Conservation (phyloP, 2,888 invertebrate species). For the Drosophila prostipennis region DNA sequence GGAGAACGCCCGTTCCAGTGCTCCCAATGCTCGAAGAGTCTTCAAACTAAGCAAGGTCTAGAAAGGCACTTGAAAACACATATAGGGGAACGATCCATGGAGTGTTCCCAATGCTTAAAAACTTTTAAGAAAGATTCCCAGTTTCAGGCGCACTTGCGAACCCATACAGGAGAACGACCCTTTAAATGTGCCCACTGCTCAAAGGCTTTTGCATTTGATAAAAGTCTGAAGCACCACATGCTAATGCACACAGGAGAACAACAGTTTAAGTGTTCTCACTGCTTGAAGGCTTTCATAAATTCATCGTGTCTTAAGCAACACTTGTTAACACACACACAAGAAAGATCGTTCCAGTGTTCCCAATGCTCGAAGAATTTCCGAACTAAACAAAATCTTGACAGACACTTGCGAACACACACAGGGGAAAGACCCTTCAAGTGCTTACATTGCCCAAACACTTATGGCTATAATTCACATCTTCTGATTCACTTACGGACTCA, state of each 20-base stretch:
- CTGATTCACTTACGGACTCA: not conserved
- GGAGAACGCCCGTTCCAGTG: not conserved
- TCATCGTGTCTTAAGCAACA: not conserved
- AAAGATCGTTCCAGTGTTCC: not conserved
- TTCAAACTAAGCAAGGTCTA: not conserved
- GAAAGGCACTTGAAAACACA: not conserved
- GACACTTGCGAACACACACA: not conserved
- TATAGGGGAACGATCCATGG: not conserved
- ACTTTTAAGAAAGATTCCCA: not conserved
- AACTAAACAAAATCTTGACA: not conserved
- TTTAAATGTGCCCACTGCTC: not conserved
- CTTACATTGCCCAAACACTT: not conserved
- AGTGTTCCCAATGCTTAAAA: not conserved
- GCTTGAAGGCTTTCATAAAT: not conserved
- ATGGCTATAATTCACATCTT: not conserved
- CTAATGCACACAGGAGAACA: not conserved
- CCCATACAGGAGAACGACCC: not conserved
- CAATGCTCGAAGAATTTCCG: not conserved
- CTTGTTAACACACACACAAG: not conserved
- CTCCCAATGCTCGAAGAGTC: not conserved
- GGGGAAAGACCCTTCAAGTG: not conserved
- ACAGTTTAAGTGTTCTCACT: not conserved
- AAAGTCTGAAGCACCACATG: not conserved
- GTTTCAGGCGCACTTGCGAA: not conserved
- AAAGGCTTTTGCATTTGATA: not conserved